Conservation (phyloP, 2,113 vertebrate genomes). For the Salvelinus alpinus region DNA sequence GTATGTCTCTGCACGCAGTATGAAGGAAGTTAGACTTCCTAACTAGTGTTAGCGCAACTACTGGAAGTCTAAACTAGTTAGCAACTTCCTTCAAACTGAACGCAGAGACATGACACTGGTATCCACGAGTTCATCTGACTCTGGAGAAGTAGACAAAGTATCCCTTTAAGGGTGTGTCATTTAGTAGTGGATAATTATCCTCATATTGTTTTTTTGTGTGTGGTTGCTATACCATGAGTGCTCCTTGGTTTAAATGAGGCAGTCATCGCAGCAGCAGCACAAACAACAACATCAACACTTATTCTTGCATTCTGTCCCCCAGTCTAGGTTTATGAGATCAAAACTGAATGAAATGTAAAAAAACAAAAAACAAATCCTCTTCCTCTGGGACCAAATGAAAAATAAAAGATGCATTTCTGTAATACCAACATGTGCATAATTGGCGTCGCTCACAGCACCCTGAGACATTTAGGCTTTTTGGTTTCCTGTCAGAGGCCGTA, state of each 20-base stretch:
- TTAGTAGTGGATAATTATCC: conserved; percentile 21
- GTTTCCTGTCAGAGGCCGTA: conserved; percentile 15
- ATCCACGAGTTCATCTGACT: no score
- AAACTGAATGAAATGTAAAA: background rate
- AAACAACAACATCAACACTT: conserved; percentile 1
- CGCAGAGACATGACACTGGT: no score
- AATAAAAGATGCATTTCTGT: conserved; percentile 19
- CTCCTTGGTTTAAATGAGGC: conserved; percentile 21
- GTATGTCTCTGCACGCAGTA: no score
- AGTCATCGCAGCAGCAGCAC: conserved; percentile 5
- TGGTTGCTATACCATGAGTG: conserved; percentile 33
- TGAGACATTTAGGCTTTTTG: conserved; percentile 8
- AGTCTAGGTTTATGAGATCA: conserved; percentile 4
- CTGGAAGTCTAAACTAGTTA: no score
- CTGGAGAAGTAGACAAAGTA: no score
- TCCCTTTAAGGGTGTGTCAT: background rate
- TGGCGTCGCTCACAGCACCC: background rate
- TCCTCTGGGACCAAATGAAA: conserved; percentile 21
- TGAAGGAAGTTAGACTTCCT: no score
- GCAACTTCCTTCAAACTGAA: no score
- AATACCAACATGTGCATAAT: conserved; percentile 32
- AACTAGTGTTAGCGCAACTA: no score
- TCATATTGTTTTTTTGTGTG: conserved; percentile 29
- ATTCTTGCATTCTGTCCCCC: background rate
- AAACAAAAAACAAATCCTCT: background rate